These are phyloP conservation scores for Drosophila suzukii DNA, from an alignment of 1,140 invertebrate genomes.

Conservation along the genomic window DNA sequence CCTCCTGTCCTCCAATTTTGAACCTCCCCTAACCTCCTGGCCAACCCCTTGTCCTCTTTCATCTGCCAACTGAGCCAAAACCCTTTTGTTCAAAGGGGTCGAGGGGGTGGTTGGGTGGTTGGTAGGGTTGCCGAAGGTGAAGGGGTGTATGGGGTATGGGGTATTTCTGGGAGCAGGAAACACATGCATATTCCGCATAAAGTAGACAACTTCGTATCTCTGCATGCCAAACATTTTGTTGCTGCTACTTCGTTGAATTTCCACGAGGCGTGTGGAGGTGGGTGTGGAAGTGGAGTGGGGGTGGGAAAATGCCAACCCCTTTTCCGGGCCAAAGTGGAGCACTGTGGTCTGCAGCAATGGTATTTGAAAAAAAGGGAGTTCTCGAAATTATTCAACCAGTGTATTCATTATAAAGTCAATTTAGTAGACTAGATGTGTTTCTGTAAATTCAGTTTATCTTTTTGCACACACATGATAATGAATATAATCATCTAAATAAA, in stretches of 20 bases:
- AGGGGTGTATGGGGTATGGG: neutral
- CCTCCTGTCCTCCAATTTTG: neutral
- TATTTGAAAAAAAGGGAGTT: neutral
- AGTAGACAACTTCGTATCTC: constrained; percentile 60
- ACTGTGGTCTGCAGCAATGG: constrained; percentile 14
- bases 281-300: neutral
- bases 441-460: neutral
- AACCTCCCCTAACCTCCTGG: neutral
- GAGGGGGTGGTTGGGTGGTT: neutral
- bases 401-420: neutral
- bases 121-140: too few species aligned
- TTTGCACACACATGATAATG: neutral
- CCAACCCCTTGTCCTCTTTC: constrained; percentile 6
- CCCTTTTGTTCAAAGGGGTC: constrained; percentile 50
- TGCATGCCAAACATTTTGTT: constrained; percentile 67
- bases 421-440: neutral
- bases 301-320: constrained; percentile 36
- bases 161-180: neutral
- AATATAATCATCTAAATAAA: neutral
- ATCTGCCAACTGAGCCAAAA: constrained; percentile 26
- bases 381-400: neutral
- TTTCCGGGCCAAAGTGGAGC: constrained; percentile 30
- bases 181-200: constrained; percentile 42
- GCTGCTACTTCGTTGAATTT: constrained; percentile 21
- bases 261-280: neutral